Base-by-base conservation (phyloP, 2,888 invertebrate genomes). In the Tupiocoris notatus region DNA sequence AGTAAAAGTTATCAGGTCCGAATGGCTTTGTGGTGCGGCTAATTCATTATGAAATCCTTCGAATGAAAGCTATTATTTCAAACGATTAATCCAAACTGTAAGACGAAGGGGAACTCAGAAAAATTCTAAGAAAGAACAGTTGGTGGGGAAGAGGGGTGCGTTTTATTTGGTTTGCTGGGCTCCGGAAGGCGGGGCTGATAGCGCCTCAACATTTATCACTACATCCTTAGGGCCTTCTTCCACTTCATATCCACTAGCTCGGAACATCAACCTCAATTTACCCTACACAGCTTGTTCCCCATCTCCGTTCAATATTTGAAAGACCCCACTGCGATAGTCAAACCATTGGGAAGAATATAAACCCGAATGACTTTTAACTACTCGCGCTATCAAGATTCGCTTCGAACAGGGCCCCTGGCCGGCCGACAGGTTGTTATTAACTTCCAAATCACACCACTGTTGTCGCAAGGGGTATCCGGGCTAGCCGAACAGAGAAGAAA, bases 151-250 rank as follows among this genome's bases (percentile, higher is more conserved):
- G 20, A 39, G n/a, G 65, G 65, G 20, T 21, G 58, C 16, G 56
- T 70, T 70, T 59, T 70, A 70, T 70, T 70, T 70, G 70, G 70
- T 70, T 70, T 70, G 70, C 39, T 9, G 65, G 25, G 9, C 56
- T 56, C 56, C 67, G 57, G 25, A 70, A 70, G 70, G 70, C 70
- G 70, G 58, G 70, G 70, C 61, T 17, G 70, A 70, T 59, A 70
- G 9, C 58, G 23, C 70, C 59, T 17, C 24, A 16, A 17, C 70
- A 59, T 70, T 70, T 59, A 70, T 70, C 70, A 70, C 70, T 59
- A 24, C 59, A 39, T 39, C 39, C 39, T 39, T 39, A 39, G 39
- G 12, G 39, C 39, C 39, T 39, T 39, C 39, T 12, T 7, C 39
- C n/a, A n/a, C n/a, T n/a, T n/a, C 39, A 39, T 39, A 39, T 39